phyloP scores from a whole-genome alignment of 2,113 vertebrate genomes.

The Mesocricetus auratus region DNA sequence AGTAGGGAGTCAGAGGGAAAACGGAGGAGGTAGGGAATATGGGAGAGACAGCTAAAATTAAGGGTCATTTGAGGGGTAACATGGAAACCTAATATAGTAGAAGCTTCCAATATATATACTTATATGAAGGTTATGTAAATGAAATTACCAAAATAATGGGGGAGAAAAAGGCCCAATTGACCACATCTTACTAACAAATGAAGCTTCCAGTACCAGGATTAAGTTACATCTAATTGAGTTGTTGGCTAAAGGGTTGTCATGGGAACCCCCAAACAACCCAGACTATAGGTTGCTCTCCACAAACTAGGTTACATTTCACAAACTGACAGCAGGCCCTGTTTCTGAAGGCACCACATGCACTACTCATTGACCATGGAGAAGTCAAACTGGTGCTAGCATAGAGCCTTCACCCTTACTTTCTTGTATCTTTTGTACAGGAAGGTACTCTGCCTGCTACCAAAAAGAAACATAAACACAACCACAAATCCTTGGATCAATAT shows the following conservation, averaged over 20 bases:
- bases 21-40: not conserved
- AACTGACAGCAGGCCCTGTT: no score
- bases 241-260: no score
- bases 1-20: not conserved
- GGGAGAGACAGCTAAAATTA: no score
- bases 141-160: not conserved
- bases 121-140: not conserved
- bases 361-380: no score
- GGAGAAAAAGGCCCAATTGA: not conserved
- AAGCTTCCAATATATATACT: not conserved
- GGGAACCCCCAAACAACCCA: no score
- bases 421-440: no score
- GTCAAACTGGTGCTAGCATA: no score
- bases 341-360: no score
- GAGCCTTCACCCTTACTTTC: no score
- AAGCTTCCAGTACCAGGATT: not conserved
- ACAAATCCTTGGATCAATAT: not conserved
- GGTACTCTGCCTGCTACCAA: not conserved
- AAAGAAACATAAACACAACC: not conserved
- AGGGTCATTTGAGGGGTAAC: not conserved
- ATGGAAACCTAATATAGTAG: not conserved
- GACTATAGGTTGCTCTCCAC: no score
- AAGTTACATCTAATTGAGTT: no score
- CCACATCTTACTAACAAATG: not conserved
- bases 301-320: no score